Evolutionary conservation across 1,140 invertebrate species (phyloP).

Genomic region (Dolichoris vasculosae): DNA sequence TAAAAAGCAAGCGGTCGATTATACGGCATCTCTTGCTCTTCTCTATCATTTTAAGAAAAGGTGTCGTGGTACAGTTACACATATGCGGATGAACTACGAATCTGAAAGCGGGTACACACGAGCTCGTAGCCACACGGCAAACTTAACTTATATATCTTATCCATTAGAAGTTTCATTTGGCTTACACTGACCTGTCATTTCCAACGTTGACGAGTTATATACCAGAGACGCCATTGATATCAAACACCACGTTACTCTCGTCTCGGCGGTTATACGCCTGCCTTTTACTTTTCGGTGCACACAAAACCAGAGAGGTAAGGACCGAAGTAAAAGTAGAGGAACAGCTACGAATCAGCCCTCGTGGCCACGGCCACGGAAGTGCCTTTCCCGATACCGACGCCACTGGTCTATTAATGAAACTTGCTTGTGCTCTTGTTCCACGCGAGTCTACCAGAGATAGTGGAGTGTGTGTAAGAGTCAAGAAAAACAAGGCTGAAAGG

Average conservation of each 20-base stretch:
- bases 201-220: slow-evolving; percentile 65
- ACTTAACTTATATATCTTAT: slow-evolving; percentile 68
- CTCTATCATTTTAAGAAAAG: neutral
- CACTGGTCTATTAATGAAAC: slow-evolving; percentile 46
- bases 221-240: slow-evolving; percentile 59
- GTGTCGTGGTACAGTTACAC: neutral
- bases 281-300: neutral
- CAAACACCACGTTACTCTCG: slow-evolving; percentile 19
- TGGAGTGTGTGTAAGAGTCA: neutral
- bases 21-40: neutral
- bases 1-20: neutral
- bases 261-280: neutral
- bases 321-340: neutral
- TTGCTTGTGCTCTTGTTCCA: slow-evolving; percentile 33
- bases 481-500: neutral
- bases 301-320: slow-evolving; percentile 41
- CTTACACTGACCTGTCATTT: slow-evolving; percentile 60
- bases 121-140: neutral
- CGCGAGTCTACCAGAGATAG: neutral
- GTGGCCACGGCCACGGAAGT: slow-evolving; percentile 41
- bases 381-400: slow-evolving; percentile 51
- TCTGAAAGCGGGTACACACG: neutral
- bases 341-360: too few relatives aligned
- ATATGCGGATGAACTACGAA: neutral
- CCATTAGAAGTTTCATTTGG: slow-evolving; percentile 69